These are phyloP conservation scores for Holotrichia oblita DNA, from an alignment of 1,140 invertebrate genomes.

Conservation along the genomic window DNA sequence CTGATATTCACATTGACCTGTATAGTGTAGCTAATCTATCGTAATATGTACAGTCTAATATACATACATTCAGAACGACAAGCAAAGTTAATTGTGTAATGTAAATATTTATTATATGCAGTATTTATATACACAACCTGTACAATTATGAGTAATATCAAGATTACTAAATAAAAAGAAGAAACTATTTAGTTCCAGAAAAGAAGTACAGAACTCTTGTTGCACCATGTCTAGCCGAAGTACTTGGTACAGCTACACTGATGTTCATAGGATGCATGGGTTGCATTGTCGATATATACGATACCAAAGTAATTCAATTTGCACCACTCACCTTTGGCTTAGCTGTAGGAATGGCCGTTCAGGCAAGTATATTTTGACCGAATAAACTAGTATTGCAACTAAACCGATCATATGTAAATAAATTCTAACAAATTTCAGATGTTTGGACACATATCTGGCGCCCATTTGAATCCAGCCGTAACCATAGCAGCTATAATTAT, in stretches of 20 bases:
- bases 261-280: conserved; percentile 81
- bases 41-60: background rate
- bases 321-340: conserved; percentile 72
- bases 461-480: conserved; percentile 82
- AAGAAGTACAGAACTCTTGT: conserved; percentile 21
- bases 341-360: conserved; percentile 71
- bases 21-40: background rate
- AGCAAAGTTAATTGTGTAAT: background rate
- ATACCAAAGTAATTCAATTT: conserved; percentile 11
- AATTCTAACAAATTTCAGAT: conserved; percentile 63
- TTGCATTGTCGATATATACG: conserved; percentile 55
- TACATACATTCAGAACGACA: background rate
- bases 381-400: background rate
- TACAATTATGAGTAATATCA: background rate
- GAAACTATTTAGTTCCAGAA: background rate
- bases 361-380: conserved; percentile 60
- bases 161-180: background rate
- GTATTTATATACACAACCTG: background rate
- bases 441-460: conserved; percentile 75
- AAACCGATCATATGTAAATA: background rate
- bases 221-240: conserved; percentile 62
- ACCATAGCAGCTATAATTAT: conserved; percentile 75
- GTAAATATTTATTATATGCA: background rate
- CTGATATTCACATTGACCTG: too few relatives aligned
- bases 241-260: conserved; percentile 78